Evolutionary conservation across 1,140 invertebrate species (phyloP).

Genomic region (Daktulosphaira vitifoliae): DNA sequence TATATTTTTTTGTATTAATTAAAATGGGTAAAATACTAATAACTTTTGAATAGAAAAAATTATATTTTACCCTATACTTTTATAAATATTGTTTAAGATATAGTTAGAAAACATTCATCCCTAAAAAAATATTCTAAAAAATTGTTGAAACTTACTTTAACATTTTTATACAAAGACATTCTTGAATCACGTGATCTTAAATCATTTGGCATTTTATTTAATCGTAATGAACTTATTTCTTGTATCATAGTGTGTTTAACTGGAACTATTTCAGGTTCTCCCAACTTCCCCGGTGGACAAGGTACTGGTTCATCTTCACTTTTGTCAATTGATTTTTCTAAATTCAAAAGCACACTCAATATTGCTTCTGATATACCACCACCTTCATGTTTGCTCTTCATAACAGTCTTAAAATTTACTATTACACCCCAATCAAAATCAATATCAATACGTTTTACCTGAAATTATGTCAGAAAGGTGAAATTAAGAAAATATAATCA

Average conservation of each 20-base stretch:
- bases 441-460: constrained; percentile 75
- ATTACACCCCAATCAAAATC: constrained; percentile 96
- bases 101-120: too few species aligned
- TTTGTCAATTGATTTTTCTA: constrained; percentile 34
- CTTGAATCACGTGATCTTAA: constrained; percentile 47
- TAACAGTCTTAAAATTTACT: constrained; percentile 79
- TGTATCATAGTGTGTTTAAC: constrained; percentile 72
- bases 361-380: constrained; percentile 45
- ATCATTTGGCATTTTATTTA: constrained; percentile 80
- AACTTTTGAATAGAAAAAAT: neutral
- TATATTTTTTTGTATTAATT: too few species aligned
- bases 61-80: too few species aligned
- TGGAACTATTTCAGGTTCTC: constrained; percentile 84
- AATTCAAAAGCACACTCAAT: constrained; percentile 12
- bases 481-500: neutral
- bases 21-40: too few species aligned
- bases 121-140: too few species aligned
- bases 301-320: constrained; percentile 48
- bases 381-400: constrained; percentile 45
- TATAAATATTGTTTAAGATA: too few species aligned
- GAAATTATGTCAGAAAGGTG: constrained; percentile 36
- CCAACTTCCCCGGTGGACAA: constrained; percentile 56
- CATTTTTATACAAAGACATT: constrained; percentile 22
- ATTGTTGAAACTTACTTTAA: constrained; percentile 9
- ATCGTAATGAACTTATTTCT: constrained; percentile 78